phyloP scores from a whole-genome alignment of 2,113 vertebrate species.

The Microtus pennsylvanicus region DNA sequence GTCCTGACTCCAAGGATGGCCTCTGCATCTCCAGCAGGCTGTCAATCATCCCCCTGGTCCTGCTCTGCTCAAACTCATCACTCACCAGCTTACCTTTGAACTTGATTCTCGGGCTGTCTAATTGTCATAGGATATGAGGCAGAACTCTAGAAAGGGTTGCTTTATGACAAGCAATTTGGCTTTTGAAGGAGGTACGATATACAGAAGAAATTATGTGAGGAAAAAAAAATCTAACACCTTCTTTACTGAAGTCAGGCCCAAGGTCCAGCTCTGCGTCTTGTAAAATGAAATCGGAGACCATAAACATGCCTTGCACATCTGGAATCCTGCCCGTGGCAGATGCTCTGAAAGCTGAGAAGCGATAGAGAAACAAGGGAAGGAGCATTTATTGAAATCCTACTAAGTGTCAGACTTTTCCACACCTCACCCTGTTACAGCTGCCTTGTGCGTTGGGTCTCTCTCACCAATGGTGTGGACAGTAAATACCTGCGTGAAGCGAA shows the following conservation, averaged over 20 bases:
- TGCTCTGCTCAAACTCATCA: slow-evolving; percentile 21
- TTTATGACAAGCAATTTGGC: slow-evolving; percentile 63
- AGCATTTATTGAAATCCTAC: slow-evolving; percentile 30
- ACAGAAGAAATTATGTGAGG: slow-evolving; percentile 66
- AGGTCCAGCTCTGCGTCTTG: slow-evolving; percentile 35
- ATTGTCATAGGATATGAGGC: slow-evolving; percentile 33
- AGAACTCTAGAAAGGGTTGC: slow-evolving; percentile 14
- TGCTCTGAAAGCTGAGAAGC: slow-evolving; percentile 47
- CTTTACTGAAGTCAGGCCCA: neutral
- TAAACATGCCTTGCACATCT: slow-evolving; percentile 61
- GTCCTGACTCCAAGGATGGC: slow-evolving; percentile 27
- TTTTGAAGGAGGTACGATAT: slow-evolving; percentile 68
- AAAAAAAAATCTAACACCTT: slow-evolving; percentile 59
- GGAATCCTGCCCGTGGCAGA: slow-evolving; percentile 60
- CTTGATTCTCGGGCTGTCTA: slow-evolving; percentile 15
- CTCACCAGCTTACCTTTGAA: slow-evolving; percentile 39
- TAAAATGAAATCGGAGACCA: slow-evolving; percentile 72
- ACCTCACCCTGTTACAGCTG: neutral
- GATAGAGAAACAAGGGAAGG: slow-evolving; percentile 17
- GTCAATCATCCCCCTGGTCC: slow-evolving; percentile 14
- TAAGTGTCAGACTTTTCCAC: slow-evolving; percentile 16
- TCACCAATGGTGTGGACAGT: neutral
- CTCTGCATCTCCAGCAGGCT: neutral
- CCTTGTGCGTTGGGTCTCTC: neutral
- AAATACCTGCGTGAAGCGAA: neutral